Evolutionary conservation across 2,797 vertebrate genomes (phyloP).

Genomic region (Forpus xanthops): DNA sequence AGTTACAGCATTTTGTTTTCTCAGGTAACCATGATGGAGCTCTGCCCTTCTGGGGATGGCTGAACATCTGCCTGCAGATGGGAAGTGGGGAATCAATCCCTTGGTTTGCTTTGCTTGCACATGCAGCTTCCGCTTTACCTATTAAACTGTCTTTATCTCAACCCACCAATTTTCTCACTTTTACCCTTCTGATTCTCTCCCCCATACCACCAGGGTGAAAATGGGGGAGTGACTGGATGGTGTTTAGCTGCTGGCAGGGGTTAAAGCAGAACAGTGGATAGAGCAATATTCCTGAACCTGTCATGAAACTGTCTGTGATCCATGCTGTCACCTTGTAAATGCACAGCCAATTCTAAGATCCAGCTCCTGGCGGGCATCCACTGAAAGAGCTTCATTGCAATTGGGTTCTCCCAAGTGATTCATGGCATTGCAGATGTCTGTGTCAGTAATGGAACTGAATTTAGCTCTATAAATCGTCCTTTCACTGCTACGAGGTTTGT

Average conservation of each 20-base stretch:
- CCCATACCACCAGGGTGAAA: not conserved
- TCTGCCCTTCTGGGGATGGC: not conserved
- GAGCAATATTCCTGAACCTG: not conserved
- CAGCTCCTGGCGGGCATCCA: slow-evolving; percentile 96
- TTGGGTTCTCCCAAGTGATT: slow-evolving; percentile 90
- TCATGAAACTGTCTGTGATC: not conserved
- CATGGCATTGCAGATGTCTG: slow-evolving; percentile 95
- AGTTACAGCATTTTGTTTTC: not conserved
- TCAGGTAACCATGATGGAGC: not conserved
- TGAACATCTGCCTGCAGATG: not conserved
- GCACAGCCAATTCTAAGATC: slow-evolving; percentile 97
- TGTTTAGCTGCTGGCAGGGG: not conserved
- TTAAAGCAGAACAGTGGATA: not conserved
- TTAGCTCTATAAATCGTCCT: slow-evolving; percentile 86
- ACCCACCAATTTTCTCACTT: not conserved
- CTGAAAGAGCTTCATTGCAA: slow-evolving; percentile 90
- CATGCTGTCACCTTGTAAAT: slow-evolving; percentile 86
- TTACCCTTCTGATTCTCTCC: not conserved
- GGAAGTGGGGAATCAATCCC: not conserved
- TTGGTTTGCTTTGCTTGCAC: not conserved
- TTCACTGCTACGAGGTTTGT: slow-evolving; percentile 74
- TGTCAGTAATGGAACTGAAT: slow-evolving; percentile 98
- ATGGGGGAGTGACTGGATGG: not conserved
- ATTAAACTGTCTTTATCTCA: not conserved
- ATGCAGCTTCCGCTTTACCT: not conserved